phyloP scores from a whole-genome alignment of 2,888 invertebrate genomes.

The Mesoligia furuncula region DNA sequence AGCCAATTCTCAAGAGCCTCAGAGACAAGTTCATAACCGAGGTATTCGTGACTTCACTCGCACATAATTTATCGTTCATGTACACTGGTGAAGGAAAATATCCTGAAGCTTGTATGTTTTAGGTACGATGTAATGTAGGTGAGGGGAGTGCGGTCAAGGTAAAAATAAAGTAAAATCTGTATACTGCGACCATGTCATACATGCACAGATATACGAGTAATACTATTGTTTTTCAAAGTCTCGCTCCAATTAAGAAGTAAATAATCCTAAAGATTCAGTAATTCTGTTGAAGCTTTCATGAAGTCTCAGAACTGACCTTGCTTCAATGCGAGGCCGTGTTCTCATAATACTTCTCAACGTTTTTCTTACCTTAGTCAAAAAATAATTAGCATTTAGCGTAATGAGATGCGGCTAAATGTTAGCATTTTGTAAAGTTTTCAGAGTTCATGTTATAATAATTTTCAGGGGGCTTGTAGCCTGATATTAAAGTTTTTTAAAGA shows the following conservation, averaged over 20 bases:
- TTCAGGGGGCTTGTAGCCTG: no score
- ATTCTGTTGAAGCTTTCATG: no score
- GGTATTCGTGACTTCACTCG: not conserved
- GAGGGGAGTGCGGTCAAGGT: not conserved
- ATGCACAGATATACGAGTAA: no score
- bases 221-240: no score
- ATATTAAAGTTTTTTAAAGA: no score
- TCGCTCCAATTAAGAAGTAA: no score
- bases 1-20: not conserved
- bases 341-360: not conserved
- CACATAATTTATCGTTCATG: not conserved
- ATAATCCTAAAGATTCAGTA: no score
- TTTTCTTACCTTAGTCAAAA: not conserved
- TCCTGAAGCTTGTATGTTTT: not conserved
- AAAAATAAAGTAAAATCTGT: not conserved
- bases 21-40: not conserved
- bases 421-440: slow-evolving; percentile 4
- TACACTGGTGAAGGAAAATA: not conserved
- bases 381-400: not conserved
- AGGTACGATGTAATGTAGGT: not conserved
- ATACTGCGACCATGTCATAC: not conserved
- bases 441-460: no score
- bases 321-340: not conserved
- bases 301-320: slow-evolving; percentile 3
- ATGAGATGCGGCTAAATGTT: not conserved